phyloP scores from a whole-genome alignment of 2,797 vertebrate genomes.

The Amphiprion clarkii region DNA sequence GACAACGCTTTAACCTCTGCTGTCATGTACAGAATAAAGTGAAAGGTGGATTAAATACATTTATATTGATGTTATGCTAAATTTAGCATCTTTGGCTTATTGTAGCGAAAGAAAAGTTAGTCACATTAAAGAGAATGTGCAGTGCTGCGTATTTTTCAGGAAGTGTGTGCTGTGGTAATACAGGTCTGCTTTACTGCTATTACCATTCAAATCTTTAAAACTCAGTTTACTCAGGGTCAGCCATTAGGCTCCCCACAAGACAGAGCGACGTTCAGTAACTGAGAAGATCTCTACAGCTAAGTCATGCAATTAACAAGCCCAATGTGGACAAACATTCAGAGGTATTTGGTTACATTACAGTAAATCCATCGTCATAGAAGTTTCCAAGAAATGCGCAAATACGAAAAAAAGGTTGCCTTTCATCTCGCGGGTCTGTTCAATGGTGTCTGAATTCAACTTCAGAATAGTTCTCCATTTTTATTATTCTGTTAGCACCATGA shows the following conservation, averaged over 20 bases:
- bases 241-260: conserved; percentile 47
- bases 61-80: background rate
- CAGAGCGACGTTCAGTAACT: conserved; percentile 61
- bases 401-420: conserved; percentile 28
- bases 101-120: background rate
- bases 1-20: background rate
- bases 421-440: conserved; percentile 8
- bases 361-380: conserved; percentile 59
- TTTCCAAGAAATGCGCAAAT: conserved; percentile 47
- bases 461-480: conserved; percentile 65
- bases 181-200: conserved; percentile 11
- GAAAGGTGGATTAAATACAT: conserved; percentile 1
- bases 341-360: conserved; percentile 70
- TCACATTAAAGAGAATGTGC: background rate
- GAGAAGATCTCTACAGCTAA: conserved; percentile 70
- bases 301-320: conserved; percentile 76
- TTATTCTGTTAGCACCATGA: conserved; percentile 81
- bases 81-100: background rate
- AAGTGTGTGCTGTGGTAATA: background rate
- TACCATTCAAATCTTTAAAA: conserved; percentile 46
- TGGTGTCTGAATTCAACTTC: conserved; percentile 36
- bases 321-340: conserved; percentile 76
- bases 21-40: background rate
- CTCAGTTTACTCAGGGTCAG: conserved; percentile 56
- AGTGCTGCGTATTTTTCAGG: background rate